These are phyloP conservation scores for Pterophyllum scalare DNA, from an alignment of 2,113 vertebrate genomes.

Conservation along the genomic window DNA sequence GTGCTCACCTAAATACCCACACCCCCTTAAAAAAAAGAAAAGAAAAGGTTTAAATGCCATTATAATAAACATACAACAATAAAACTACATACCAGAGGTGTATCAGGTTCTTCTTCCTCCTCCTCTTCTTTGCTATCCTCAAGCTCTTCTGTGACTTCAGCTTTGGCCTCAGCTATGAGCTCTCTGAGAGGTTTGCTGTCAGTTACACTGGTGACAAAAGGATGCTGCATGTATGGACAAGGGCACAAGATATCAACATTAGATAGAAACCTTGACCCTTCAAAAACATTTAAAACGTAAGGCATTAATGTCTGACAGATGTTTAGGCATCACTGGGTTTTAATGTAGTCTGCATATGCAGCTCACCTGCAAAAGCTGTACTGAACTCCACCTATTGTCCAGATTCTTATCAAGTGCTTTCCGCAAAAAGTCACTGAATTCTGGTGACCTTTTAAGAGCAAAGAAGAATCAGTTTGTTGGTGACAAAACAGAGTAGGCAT, in stretches of 20 bases:
- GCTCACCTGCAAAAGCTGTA: conserved; percentile 91
- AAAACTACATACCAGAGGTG: conserved; percentile 83
- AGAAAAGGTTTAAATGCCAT: neutral
- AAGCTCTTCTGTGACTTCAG: conserved; percentile 96
- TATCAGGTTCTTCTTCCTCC: conserved; percentile 93
- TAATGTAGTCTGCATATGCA: neutral
- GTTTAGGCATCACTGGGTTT: neutral
- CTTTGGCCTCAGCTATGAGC: conserved; percentile 96
- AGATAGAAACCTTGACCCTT: neutral
- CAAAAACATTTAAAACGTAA: neutral
- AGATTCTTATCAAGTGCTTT: conserved; percentile 97
- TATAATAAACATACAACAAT: neutral
- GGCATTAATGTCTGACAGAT: neutral
- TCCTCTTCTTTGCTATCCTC: conserved; percentile 98
- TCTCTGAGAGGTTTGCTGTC: conserved; percentile 93
- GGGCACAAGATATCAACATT: neutral
- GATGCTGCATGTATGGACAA: conserved; percentile 83
- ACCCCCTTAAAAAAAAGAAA: too few species aligned
- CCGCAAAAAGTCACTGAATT: conserved; percentile 95
- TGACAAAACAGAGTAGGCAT: neutral
- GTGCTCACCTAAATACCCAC: neutral
- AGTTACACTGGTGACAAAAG: conserved; percentile 89
- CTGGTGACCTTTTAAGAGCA: conserved; percentile 86
- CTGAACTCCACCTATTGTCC: conserved; percentile 89
- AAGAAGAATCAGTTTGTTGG: neutral